Evolutionary conservation across 2,797 vertebrate species (phyloP).

Genomic region (Choloepus didactylus): DNA sequence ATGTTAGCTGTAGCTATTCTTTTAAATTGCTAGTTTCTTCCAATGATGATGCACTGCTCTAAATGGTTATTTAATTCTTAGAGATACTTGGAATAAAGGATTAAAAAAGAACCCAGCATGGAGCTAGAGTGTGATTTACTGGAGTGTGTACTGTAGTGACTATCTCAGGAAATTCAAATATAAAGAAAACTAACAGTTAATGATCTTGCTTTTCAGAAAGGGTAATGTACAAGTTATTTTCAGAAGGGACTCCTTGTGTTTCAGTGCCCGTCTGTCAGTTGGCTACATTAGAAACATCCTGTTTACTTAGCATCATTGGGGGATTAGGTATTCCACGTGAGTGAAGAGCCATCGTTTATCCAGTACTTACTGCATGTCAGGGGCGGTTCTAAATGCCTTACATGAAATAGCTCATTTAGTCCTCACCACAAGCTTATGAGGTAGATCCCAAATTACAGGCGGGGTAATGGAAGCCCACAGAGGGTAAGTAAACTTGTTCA

Average conservation of each 20-base stretch:
- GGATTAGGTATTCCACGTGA: neutral
- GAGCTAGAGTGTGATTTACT: neutral
- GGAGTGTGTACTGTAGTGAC: neutral
- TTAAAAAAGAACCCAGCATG: conserved; percentile 8
- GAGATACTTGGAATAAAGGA: conserved; percentile 33
- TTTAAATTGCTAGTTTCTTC: conserved; percentile 47
- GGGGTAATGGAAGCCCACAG: neutral
- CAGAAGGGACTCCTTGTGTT: conserved; percentile 41
- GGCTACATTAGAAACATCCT: neutral
- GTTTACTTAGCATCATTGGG: neutral
- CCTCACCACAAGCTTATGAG: neutral
- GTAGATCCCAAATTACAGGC: neutral
- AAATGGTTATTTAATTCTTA: conserved; percentile 56
- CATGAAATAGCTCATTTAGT: neutral
- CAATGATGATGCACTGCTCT: conserved; percentile 18
- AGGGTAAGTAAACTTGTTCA: neutral
- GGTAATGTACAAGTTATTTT: conserved; percentile 5
- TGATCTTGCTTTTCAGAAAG: neutral
- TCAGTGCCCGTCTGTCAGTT: neutral
- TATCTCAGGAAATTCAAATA: conserved; percentile 39
- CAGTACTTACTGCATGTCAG: neutral
- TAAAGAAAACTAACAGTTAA: conserved; percentile 46
- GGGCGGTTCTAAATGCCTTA: neutral
- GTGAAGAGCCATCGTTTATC: neutral
- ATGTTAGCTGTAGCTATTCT: neutral